Evolutionary conservation across 2,888 invertebrate species (phyloP).

Genomic region (Patella ulyssiponensis): DNA sequence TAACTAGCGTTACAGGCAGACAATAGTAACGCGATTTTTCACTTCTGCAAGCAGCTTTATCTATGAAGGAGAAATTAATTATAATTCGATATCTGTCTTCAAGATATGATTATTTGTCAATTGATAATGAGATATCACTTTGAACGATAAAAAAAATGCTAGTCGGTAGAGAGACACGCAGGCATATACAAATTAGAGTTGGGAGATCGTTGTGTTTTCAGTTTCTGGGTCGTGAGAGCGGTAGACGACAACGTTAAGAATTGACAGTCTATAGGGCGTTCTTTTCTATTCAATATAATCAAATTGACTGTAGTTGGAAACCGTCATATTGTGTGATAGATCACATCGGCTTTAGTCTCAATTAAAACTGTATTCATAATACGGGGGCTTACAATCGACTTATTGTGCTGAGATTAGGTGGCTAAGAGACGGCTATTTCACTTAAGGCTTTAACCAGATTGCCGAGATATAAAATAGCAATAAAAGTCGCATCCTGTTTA

Average conservation of each 20-base stretch:
- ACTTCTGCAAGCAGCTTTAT: not conserved
- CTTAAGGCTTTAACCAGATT: too few relatives aligned
- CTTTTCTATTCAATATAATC: too few relatives aligned
- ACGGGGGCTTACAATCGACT: not conserved
- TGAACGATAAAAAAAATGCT: not conserved
- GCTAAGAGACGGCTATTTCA: too few relatives aligned
- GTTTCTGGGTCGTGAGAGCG: conserved; percentile 9
- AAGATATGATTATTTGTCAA: conserved; percentile 12
- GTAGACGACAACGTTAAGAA: not conserved
- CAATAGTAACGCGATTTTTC: conserved; percentile 11
- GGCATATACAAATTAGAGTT: too few relatives aligned
- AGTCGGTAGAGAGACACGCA: too few relatives aligned
- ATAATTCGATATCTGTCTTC: conserved; percentile 5
- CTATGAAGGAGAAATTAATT: conserved; percentile 9
- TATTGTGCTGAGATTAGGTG: too few relatives aligned
- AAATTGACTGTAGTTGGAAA: not conserved
- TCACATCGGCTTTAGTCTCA: conserved; percentile 6
- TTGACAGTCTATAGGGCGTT: too few relatives aligned
- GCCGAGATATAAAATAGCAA: too few relatives aligned
- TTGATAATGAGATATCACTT: conserved; percentile 11
- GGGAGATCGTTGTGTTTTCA: not conserved
- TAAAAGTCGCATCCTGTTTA: too few relatives aligned
- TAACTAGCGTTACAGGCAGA: not conserved
- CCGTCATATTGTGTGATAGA: conserved; percentile 1
- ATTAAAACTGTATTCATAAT: conserved; percentile 7